Evolutionary conservation across 2,113 vertebrate species (phyloP).

Genomic region (Oceanites oceanicus): DNA sequence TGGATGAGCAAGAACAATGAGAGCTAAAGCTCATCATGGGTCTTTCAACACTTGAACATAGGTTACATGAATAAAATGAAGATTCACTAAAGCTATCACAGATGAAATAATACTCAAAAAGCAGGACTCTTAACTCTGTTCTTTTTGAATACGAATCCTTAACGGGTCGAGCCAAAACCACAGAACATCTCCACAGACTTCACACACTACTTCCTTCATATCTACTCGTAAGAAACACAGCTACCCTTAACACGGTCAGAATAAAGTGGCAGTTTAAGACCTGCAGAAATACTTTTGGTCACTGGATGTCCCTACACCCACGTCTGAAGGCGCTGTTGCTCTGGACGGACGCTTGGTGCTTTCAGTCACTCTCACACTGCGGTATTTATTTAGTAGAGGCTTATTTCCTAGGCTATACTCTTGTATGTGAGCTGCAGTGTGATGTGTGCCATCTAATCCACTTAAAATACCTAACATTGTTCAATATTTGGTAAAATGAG

Average conservation of each 20-base stretch:
- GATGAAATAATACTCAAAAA: neutral
- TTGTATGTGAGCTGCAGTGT: neutral
- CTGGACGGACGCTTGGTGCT: rapidly evolving
- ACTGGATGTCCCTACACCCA: neutral
- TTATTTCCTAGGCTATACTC: neutral
- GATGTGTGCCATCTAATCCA: neutral
- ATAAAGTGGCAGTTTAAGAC: neutral
- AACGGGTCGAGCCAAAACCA: neutral
- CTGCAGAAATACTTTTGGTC: neutral
- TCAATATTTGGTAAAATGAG: neutral
- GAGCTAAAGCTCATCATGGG: neutral
- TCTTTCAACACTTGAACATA: neutral
- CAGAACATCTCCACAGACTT: neutral
- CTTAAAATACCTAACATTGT: neutral
- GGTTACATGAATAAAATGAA: neutral
- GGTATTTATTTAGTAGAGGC: too few relatives aligned
- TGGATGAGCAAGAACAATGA: neutral
- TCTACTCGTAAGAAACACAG: neutral
- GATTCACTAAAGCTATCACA: neutral
- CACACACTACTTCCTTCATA: neutral
- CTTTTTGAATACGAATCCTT: neutral
- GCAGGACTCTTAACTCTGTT: neutral
- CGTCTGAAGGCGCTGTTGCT: neutral
- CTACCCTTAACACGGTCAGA: rapidly evolving
- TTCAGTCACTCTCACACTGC: too few relatives aligned